Percentiles rank a stretch among this genome's conserved stretches.
phyloP scores from a whole-genome alignment of 2,113 vertebrate genomes.

The Coryphaenoides rupestris region DNA sequence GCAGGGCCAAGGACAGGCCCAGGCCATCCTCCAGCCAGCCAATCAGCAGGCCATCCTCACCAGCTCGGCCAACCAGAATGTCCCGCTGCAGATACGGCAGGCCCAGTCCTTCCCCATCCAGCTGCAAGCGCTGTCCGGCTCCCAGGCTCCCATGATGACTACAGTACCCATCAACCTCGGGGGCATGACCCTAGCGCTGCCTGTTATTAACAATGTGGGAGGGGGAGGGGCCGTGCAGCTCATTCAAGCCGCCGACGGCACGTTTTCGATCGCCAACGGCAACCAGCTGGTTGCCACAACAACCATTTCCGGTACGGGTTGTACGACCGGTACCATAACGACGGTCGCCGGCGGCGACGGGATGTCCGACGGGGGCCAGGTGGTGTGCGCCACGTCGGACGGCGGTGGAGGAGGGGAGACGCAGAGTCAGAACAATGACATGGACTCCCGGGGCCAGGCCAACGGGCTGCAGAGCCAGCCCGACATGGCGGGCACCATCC shows the following conservation, averaged over 20 bases:
- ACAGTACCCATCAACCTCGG: conserved; percentile 96
- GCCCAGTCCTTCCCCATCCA: conserved; percentile 94
- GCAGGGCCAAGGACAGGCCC: conserved; percentile 78
- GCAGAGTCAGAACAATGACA: conserved; percentile 73
- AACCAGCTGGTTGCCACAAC: conserved; percentile 80
- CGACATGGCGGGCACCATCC: conserved; percentile 83
- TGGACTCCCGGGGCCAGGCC: conserved; percentile 83
- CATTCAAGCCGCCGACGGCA: conserved; percentile 84
- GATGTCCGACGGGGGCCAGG: conserved; percentile 77
- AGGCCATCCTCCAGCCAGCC: conserved; percentile 81
- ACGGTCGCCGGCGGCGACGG: conserved; percentile 74
- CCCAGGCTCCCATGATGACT: conserved; percentile 91
- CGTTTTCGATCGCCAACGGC: conserved; percentile 89
- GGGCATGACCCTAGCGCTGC: conserved; percentile 92
- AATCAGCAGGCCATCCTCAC: conserved; percentile 79
- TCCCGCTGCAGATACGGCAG: conserved; percentile 92
- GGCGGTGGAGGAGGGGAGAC: conserved; percentile 67
- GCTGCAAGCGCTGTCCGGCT: conserved; percentile 89
- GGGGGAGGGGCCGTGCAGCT: conserved; percentile 84
- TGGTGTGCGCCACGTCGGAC: conserved; percentile 77
- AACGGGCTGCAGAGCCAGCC: conserved; percentile 86
- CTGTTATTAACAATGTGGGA: conserved; percentile 90
- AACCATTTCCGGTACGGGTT: conserved; percentile 72
- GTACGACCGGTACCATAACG: conserved; percentile 72
- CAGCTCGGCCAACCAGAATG: conserved; percentile 85